A percentile compares a stretch with the other conserved stretches of the same genome.
Conservation (phyloP, 1,140 invertebrate species). For the Linepithema humile region DNA sequence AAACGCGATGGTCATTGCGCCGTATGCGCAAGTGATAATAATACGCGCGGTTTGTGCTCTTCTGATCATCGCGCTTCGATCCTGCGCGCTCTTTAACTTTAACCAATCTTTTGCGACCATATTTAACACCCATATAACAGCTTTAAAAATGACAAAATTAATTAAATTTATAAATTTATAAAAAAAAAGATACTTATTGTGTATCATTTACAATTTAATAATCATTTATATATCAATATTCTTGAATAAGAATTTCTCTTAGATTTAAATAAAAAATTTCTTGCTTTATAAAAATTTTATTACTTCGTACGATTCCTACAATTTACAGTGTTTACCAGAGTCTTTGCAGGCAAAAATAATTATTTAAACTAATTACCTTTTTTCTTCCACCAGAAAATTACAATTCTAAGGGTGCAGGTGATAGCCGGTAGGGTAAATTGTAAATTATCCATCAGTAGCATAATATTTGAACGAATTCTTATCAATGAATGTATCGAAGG, state of each 20-base stretch:
- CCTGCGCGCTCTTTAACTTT: not conserved
- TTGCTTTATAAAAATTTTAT: too few relatives aligned
- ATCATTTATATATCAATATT: too few relatives aligned
- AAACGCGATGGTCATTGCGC: not conserved
- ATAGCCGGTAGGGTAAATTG: constrained; percentile 10
- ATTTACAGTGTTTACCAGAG: too few relatives aligned
- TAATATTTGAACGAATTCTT: constrained; percentile 3
- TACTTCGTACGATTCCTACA: too few relatives aligned
- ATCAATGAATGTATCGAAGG: constrained; percentile 11
- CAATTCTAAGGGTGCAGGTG: not conserved
- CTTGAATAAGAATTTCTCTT: too few relatives aligned
- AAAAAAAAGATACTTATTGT: not conserved
- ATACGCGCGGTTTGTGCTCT: not conserved
- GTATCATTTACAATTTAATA: too few relatives aligned
- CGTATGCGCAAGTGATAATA: constrained; percentile 1
- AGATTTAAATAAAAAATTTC: too few relatives aligned
- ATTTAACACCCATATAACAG: not conserved
- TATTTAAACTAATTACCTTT: constrained; percentile 31
- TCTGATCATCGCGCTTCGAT: not conserved
- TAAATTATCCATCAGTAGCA: constrained; percentile 31
- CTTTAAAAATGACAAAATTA: constrained; percentile 9
- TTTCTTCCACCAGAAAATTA: constrained; percentile 27
- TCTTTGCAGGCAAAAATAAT: not conserved
- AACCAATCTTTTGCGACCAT: constrained; percentile 17
- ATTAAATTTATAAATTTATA: not conserved